phyloP scores from a whole-genome alignment of 2,797 vertebrate genomes.

The Hirundo rustica region DNA sequence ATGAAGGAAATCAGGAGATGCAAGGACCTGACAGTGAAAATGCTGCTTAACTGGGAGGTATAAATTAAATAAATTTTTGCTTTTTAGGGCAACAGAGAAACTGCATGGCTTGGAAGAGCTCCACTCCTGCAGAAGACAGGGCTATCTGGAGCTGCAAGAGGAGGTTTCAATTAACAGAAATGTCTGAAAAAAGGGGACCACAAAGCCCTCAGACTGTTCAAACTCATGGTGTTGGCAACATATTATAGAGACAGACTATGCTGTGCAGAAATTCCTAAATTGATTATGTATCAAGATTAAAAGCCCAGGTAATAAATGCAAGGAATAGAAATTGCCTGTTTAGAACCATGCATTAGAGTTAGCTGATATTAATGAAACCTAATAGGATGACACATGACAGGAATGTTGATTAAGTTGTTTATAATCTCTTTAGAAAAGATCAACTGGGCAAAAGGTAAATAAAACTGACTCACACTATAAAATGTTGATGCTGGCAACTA shows the following conservation, averaged over 20 bases:
- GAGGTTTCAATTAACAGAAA: not conserved
- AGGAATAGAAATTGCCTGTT: slow-evolving; percentile 47
- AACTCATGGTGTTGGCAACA: not conserved
- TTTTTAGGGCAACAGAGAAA: not conserved
- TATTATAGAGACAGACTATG: not conserved
- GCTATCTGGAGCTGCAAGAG: not conserved
- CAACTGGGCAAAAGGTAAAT: not conserved
- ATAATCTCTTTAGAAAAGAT: slow-evolving; percentile 31
- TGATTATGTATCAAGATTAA: slow-evolving; percentile 28
- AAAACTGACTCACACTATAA: not conserved
- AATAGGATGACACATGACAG: slow-evolving; percentile 27
- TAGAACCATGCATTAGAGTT: slow-evolving; percentile 20
- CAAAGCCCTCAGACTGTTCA: not conserved
- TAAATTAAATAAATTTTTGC: not conserved
- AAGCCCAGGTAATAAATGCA: slow-evolving; percentile 47
- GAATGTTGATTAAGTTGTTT: slow-evolving; percentile 57
- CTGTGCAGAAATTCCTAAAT: slow-evolving; percentile 6
- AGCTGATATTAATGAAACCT: slow-evolving; percentile 44
- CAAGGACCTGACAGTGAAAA: not conserved
- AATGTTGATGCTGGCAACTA: not conserved
- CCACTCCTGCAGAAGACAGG: not conserved
- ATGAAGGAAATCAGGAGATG: not conserved
- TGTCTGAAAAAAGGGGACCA: not conserved
- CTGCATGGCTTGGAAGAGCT: not conserved
- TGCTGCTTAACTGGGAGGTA: not conserved